Percentiles rank a stretch among this genome's conserved stretches.
Conservation (phyloP, 2,888 invertebrate genomes). For the Odontomyia ornata region DNA sequence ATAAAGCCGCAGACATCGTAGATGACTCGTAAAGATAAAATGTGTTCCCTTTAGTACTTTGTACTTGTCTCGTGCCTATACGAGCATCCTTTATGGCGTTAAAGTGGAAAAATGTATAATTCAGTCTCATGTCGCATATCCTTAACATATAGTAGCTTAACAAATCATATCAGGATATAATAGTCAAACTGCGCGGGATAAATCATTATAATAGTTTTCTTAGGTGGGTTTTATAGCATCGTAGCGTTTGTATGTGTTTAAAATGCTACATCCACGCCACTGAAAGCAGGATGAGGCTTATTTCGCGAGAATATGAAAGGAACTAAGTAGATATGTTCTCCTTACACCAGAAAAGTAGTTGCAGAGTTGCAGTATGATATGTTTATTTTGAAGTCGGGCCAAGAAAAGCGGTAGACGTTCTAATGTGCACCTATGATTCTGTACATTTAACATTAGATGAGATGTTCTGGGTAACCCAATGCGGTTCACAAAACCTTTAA, state of each 20-base stretch:
- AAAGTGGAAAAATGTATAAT: slow-evolving; percentile 45
- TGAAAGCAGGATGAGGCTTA: background rate
- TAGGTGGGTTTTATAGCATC: slow-evolving; percentile 29
- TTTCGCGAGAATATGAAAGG: background rate
- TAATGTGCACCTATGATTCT: too few relatives aligned
- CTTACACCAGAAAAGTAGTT: background rate
- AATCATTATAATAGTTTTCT: slow-evolving; percentile 44
- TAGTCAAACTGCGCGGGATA: slow-evolving; percentile 40
- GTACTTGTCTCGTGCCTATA: slow-evolving; percentile 31
- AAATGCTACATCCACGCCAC: background rate
- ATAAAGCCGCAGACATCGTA: slow-evolving; percentile 41
- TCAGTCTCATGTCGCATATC: slow-evolving; percentile 39
- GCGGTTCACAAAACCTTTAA: too few relatives aligned
- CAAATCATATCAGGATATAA: slow-evolving; percentile 44
- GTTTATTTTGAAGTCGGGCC: slow-evolving; percentile 26
- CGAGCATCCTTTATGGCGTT: slow-evolving; percentile 42
- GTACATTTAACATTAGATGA: too few relatives aligned
- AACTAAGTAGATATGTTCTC: background rate
- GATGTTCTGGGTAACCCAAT: too few relatives aligned
- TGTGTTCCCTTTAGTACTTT: slow-evolving; percentile 13
- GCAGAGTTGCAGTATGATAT: slow-evolving; percentile 14
- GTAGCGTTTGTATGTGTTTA: background rate
- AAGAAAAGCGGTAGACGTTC: background rate
- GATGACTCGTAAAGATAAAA: slow-evolving; percentile 44
- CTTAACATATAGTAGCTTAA: slow-evolving; percentile 40